Conservation (phyloP, 2,888 invertebrate species). For the Drosophila anceps region DNA sequence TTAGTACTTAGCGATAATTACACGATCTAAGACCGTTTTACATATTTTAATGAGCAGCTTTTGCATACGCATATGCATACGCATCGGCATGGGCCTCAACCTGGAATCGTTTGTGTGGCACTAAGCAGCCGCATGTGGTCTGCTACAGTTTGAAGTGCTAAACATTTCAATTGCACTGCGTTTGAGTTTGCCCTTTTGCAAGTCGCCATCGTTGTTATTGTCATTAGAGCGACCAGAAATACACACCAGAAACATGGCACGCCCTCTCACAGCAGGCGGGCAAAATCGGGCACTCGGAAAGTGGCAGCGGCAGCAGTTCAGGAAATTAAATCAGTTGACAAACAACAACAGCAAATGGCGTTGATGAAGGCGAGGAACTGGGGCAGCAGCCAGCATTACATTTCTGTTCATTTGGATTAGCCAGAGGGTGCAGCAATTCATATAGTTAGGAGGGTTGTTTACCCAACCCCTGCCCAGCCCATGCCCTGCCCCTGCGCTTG, state of each 20-base stretch:
- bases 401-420: constrained; percentile 71
- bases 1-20: constrained; percentile 46
- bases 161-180: constrained; percentile 53
- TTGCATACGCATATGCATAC: constrained; percentile 49
- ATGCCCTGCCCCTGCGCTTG: neutral
- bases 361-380: constrained; percentile 55
- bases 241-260: constrained; percentile 60
- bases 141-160: constrained; percentile 44
- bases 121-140: constrained; percentile 74
- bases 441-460: constrained; percentile 60
- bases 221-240: constrained; percentile 68
- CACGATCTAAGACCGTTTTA: constrained; percentile 50
- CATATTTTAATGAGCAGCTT: constrained; percentile 63
- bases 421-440: constrained; percentile 62
- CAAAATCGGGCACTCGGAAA: constrained; percentile 29
- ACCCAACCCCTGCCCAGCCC: constrained; percentile 13
- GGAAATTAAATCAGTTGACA: constrained; percentile 82
- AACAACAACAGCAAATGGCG: constrained; percentile 69
- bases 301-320: constrained; percentile 49
- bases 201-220: constrained; percentile 57
- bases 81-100: constrained; percentile 18
- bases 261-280: constrained; percentile 73
- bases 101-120: constrained; percentile 52
- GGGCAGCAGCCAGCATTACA: constrained; percentile 15
- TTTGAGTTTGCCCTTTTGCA: constrained; percentile 69